These are phyloP conservation scores for Toxotes lorentzi DNA, from an alignment of 2,797 vertebrate species.

Conservation along the genomic window DNA sequence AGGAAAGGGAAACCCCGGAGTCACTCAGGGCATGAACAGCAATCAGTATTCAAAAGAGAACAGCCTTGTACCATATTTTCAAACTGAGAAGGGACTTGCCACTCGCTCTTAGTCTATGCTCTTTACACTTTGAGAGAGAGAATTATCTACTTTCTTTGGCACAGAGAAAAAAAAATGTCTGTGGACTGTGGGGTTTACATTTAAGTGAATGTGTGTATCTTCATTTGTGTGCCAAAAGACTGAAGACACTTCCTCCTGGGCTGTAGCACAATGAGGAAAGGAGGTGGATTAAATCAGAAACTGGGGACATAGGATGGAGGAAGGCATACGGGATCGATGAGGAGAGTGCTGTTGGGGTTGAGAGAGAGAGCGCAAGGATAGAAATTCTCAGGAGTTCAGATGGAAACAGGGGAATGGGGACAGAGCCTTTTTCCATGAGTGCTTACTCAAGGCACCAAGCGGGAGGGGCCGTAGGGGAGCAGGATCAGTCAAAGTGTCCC, in stretches of 20 bases:
- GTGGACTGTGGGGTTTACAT: constrained; percentile 1
- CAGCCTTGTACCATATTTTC: constrained; percentile 45
- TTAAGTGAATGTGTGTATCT: constrained; percentile 19
- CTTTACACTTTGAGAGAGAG: constrained; percentile 32
- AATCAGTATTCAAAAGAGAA: constrained; percentile 35
- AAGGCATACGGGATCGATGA: constrained; percentile 27
- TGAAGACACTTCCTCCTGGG: constrained; percentile 29
- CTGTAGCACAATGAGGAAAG: constrained; percentile 43
- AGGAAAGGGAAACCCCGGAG: constrained; percentile 56
- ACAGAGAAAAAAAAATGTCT: constrained; percentile 28
- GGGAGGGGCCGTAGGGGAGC: constrained; percentile 66
- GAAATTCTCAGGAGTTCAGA: constrained; percentile 60
- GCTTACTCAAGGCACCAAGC: constrained; percentile 80
- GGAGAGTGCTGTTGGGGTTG: constrained; percentile 37
- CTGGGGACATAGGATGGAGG: constrained; percentile 21
- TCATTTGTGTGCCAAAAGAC: constrained; percentile 34
- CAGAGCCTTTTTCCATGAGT: constrained; percentile 82
- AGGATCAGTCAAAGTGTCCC: constrained; percentile 73
- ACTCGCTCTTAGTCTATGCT: constrained; percentile 35
- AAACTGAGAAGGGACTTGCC: constrained; percentile 33
- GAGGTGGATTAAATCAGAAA: constrained; percentile 35
- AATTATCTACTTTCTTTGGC: constrained; percentile 53
- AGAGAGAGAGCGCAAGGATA: constrained; percentile 43
- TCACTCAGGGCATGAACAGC: constrained; percentile 26
- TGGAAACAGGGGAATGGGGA: constrained; percentile 74